These are phyloP conservation scores for Saturnia japonica DNA, from an alignment of 2,888 invertebrate species.

Conservation along the genomic window DNA sequence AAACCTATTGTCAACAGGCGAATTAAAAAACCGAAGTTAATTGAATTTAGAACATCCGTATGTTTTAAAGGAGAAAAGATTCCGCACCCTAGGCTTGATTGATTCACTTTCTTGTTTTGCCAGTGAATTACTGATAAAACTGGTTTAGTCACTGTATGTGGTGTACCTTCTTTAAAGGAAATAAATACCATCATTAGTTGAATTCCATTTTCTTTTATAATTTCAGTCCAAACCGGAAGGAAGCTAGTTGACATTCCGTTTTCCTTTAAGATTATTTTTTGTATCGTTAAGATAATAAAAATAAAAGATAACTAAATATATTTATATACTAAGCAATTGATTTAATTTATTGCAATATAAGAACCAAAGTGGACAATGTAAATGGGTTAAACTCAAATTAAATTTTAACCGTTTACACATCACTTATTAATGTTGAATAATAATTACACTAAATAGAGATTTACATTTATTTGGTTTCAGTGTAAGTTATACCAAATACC, in stretches of 20 bases:
- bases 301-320: neutral
- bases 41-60: neutral
- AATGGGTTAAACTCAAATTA: no score
- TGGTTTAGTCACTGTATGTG: constrained; percentile 1
- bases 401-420: no score
- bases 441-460: no score
- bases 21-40: neutral
- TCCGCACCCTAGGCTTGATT: neutral
- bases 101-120: constrained; percentile 14
- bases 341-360: neutral
- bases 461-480: no score
- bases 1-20: no score
- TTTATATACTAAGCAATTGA: neutral
- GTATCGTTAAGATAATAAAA: neutral
- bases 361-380: neutral
- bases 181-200: neutral
- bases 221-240: neutral
- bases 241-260: neutral
- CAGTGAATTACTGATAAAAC: constrained; percentile 13
- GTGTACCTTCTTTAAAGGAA: constrained; percentile 7
- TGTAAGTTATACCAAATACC: no score
- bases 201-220: constrained; percentile 10
- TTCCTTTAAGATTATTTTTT: neutral
- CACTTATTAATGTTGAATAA: no score
- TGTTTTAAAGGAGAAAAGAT: neutral